Base-by-base conservation (phyloP, 1,140 invertebrate genomes). In the Bombus pyrosoma region DNA sequence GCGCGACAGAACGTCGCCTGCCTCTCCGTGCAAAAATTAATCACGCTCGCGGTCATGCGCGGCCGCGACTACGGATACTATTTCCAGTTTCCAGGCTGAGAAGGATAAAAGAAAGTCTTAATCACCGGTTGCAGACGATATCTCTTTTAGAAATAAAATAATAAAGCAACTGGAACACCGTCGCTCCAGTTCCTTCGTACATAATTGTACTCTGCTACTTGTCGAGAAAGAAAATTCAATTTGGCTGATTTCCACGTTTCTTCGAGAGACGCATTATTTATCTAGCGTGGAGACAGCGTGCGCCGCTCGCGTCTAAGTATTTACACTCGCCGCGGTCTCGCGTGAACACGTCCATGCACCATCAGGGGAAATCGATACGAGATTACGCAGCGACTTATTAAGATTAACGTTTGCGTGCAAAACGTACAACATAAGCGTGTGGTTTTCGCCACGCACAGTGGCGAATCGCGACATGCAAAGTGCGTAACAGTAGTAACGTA, bases 371-470 rank as follows among this genome's bases (percentile, higher is more conserved):
- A 81, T 85, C 87, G 88, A 89, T 89, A 88, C 53, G 59, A 69
- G 59, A 75, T 53, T 41, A 72, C 62, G 12, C 43, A 79, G 72
- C 83, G 53, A 85, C 43, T 18, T 47, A 15, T 47, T 5, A 47
- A 47, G 43, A 47, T 47, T 57, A 77, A 89, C 69, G 86, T 77
- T 64, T 74, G 83, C 32, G 64, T 89, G 84, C 75, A 71, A 82
- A 82, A 77, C 74, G 77, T 57, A n/a, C 18, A 89, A 53, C 53
- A 86, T 77, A 83, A 76, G 84, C 84, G 80, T 83, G 88, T 62
- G 64, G 86, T 84, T 87, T 88, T 80, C n/a, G n/a, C n/a, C n/a
- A 88, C 81, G 81, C 81, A 34, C 47, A 74, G 68, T n/a, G 53
- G 32, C 80, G 47, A 15, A n/a, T 68, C 62, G 57, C 69, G 64